Conservation (phyloP, 2,797 vertebrate species). For the Sebastolobus altivelis region DNA sequence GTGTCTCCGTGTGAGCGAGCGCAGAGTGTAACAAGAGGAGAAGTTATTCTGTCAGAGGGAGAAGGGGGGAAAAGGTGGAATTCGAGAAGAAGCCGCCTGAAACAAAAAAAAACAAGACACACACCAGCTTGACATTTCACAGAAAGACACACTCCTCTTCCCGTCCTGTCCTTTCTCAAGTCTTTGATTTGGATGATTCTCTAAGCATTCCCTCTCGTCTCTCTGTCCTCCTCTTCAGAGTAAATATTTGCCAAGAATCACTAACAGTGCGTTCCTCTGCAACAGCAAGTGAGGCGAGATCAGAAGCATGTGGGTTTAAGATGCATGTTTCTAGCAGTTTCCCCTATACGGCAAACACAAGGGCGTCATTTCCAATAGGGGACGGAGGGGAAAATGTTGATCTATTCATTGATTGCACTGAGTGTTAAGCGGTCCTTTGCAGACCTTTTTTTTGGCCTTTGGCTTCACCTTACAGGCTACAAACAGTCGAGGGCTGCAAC, state of each 20-base stretch:
- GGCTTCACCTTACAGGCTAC: too few species aligned
- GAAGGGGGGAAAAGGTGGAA: slow-evolving; percentile 65
- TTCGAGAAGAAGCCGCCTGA: slow-evolving; percentile 52
- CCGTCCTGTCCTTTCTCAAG: slow-evolving; percentile 8
- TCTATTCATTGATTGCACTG: neutral
- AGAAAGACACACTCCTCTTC: slow-evolving; percentile 35
- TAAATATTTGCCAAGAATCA: slow-evolving; percentile 61
- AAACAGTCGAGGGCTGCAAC: too few species aligned
- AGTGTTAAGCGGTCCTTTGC: neutral
- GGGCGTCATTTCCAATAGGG: neutral
- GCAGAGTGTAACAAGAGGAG: slow-evolving; percentile 60
- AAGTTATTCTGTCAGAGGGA: slow-evolving; percentile 57
- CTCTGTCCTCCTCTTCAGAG: slow-evolving; percentile 17
- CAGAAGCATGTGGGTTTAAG: neutral
- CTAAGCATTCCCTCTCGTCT: slow-evolving; percentile 12
- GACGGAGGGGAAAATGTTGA: neutral
- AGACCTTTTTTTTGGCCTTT: neutral
- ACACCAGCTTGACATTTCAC: slow-evolving; percentile 41
- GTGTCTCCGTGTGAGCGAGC: slow-evolving; percentile 2
- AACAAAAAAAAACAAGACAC: slow-evolving; percentile 26
- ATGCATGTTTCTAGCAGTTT: neutral
- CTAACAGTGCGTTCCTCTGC: slow-evolving; percentile 28
- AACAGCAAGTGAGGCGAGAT: slow-evolving; percentile 10
- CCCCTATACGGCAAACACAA: neutral
- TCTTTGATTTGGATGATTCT: slow-evolving; percentile 18